These are phyloP conservation scores for Paramormyrops kingsleyae DNA, from an alignment of 2,113 vertebrate species.

Conservation along the genomic window DNA sequence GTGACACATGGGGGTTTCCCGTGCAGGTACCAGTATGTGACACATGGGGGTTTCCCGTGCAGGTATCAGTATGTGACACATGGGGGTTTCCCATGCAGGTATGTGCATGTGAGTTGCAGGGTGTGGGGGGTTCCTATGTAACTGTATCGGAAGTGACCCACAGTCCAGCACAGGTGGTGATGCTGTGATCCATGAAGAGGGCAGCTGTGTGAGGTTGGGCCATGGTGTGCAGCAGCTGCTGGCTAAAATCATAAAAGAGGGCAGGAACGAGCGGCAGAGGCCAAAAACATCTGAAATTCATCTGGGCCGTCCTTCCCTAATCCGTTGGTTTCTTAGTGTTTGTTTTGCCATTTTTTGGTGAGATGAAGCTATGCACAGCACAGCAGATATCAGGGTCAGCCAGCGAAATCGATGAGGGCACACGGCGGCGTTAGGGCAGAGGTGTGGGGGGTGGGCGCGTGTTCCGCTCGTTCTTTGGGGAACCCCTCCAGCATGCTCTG, in stretches of 20 bases:
- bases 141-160: neutral
- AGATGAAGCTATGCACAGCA: neutral
- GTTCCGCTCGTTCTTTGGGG: neutral
- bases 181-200: neutral
- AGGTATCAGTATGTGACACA: neutral
- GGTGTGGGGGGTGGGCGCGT: neutral
- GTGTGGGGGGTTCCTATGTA: neutral
- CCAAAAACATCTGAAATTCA: conserved; percentile 14
- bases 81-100: neutral
- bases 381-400: neutral
- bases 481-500: neutral
- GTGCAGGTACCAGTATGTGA: neutral
- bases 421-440: neutral
- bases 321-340: conserved; percentile 1
- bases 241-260: neutral
- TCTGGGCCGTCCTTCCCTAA: neutral
- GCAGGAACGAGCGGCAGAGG: conserved; percentile 9
- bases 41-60: too few relatives aligned
- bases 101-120: neutral
- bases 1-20: neutral
- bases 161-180: neutral
- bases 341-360: conserved; percentile 11
- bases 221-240: neutral
- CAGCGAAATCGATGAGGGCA: neutral
- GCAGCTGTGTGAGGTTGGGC: neutral